These are phyloP conservation scores for Lycopodina hypogea DNA, from an alignment of 37 sponge, comb jelly and placozoan species.

Conservation along the genomic window DNA sequence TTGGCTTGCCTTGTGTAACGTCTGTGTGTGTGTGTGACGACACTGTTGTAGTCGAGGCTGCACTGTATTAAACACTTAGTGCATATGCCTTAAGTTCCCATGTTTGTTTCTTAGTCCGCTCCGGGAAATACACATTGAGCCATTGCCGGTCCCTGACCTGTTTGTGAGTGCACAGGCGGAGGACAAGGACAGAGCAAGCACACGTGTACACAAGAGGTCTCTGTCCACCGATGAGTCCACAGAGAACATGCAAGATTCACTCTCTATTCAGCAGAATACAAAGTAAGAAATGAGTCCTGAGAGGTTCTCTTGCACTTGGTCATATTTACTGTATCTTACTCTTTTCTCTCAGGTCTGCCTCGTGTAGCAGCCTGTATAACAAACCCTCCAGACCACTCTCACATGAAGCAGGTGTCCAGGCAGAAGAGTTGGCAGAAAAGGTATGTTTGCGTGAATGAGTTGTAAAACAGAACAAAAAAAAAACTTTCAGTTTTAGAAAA, in stretches of 20 bases:
- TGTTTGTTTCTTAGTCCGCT: neutral
- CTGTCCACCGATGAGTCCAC: neutral
- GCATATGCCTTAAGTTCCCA: too few relatives aligned
- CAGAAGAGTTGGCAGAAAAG: slow-evolving; percentile 6
- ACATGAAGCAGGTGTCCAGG: neutral
- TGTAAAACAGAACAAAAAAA: too few relatives aligned
- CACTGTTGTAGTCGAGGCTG: too few relatives aligned
- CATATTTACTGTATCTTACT: neutral
- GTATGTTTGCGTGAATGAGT: neutral
- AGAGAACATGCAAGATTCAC: neutral
- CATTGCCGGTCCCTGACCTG: neutral
- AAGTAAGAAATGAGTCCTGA: too few relatives aligned
- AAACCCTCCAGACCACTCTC: neutral
- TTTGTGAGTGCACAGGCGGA: neutral
- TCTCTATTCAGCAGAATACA: neutral
- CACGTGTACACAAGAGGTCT: slow-evolving; percentile 5
- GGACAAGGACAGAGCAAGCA: neutral
- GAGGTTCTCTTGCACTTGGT: too few relatives aligned
- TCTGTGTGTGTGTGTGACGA: too few relatives aligned
- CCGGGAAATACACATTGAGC: neutral
- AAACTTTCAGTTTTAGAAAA: too few relatives aligned
- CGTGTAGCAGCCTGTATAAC: slow-evolving; percentile 4
- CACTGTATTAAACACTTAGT: too few relatives aligned
- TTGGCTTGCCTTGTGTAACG: too few relatives aligned
- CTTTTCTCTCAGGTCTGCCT: slow-evolving; percentile 3